phyloP scores from a whole-genome alignment of 92 coral and sea anemone genomes.

The Paragorgia papillata region DNA sequence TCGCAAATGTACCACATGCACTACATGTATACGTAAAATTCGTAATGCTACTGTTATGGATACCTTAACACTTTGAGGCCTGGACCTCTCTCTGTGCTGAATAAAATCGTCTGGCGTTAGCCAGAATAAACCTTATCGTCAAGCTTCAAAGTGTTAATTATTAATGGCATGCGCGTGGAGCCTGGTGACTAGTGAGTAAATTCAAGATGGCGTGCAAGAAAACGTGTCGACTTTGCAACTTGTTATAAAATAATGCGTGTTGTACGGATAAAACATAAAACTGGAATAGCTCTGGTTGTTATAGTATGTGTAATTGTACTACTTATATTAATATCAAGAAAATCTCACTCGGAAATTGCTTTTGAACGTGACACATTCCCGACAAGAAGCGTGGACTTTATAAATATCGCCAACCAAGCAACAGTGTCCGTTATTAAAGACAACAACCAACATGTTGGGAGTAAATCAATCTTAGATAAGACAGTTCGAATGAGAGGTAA shows the following conservation, averaged over 20 bases:
- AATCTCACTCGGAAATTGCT: background rate
- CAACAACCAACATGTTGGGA: background rate
- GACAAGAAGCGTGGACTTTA: slow-evolving; percentile 1
- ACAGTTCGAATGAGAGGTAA: slow-evolving; percentile 21
- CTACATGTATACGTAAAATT: too few relatives aligned
- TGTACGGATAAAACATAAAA: slow-evolving; percentile 24
- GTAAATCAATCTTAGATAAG: background rate
- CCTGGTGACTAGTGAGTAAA: background rate
- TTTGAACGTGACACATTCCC: background rate
- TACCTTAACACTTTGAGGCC: too few relatives aligned
- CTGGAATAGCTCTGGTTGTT: slow-evolving; percentile 16
- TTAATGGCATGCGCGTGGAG: too few relatives aligned
- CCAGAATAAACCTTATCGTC: too few relatives aligned
- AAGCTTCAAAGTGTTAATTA: too few relatives aligned
- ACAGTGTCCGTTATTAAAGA: background rate
- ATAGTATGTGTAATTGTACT: background rate
- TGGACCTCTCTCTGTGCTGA: too few relatives aligned
- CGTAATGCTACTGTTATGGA: too few relatives aligned
- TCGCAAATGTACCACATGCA: too few relatives aligned
- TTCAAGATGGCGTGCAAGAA: slow-evolving; percentile 24
- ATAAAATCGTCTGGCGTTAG: too few relatives aligned
- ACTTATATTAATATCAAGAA: slow-evolving; percentile 3
- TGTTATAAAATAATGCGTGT: slow-evolving; percentile 17
- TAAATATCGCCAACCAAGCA: background rate
- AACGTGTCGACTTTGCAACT: background rate